Percentiles rank a stretch among this genome's conserved stretches.
Evolutionary conservation across 2,888 invertebrate genomes (phyloP).

Genomic region (Erpobdella octoculata): DNA sequence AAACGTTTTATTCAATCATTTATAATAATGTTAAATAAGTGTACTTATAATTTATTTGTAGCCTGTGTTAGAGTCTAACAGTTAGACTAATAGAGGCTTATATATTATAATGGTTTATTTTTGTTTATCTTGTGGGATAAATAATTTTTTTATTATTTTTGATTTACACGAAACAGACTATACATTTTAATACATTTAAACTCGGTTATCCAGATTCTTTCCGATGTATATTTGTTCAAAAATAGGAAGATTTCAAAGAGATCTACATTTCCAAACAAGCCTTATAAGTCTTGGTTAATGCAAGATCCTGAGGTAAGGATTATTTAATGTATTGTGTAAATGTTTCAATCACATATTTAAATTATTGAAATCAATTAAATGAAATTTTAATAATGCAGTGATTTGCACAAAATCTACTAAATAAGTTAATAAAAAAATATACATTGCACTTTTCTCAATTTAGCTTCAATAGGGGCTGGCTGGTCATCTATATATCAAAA

Average conservation of each 20-base stretch:
- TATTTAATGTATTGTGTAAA: no score
- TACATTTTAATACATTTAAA: background rate
- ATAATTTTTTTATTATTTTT: background rate
- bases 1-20: no score
- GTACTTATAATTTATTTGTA: no score
- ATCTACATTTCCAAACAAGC: background rate
- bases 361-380: no score
- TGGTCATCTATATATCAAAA: no score
- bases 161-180: background rate
- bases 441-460: no score
- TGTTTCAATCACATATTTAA: no score
- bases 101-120: background rate
- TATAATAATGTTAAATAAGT: background rate
- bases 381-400: no score
- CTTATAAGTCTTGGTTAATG: background rate
- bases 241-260: conserved; percentile 13
- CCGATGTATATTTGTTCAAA: conserved; percentile 17
- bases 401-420: no score
- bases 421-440: no score
- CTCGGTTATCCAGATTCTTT: conserved; percentile 1
- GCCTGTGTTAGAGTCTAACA: background rate
- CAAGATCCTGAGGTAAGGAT: background rate
- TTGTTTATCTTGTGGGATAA: background rate
- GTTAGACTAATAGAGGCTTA: background rate
- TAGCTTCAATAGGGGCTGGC: no score